phyloP scores from a whole-genome alignment of 2,797 vertebrate species.

The Sandelia bainsii region DNA sequence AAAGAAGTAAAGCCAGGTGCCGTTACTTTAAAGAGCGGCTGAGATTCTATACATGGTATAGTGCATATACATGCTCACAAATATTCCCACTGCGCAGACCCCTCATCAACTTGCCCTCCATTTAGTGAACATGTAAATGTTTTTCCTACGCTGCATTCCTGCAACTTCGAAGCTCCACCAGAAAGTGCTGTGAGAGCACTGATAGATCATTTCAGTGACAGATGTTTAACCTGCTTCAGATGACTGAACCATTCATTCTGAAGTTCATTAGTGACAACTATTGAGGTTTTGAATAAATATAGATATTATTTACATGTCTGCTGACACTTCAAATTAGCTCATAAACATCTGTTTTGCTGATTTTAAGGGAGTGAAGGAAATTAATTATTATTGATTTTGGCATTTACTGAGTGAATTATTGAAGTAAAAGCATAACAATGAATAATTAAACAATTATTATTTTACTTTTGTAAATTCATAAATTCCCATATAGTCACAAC shows the following conservation, averaged over 20 bases:
- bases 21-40: conserved; percentile 12
- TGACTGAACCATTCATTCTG: not conserved
- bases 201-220: conserved; percentile 33
- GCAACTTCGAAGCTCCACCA: conserved; percentile 57
- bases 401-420: not conserved
- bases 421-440: too few species aligned
- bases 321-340: conserved; percentile 2
- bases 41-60: conserved; percentile 60
- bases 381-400: not conserved
- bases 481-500: not conserved
- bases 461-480: too few species aligned
- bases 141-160: conserved; percentile 71
- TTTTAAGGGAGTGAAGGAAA: not conserved
- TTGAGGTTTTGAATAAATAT: not conserved
- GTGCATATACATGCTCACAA: conserved; percentile 10
- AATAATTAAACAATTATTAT: too few species aligned
- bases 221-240: conserved; percentile 11
- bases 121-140: conserved; percentile 62
- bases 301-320: not conserved
- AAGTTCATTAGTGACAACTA: conserved; percentile 14
- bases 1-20: conserved; percentile 28
- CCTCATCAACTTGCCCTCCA: conserved; percentile 49
- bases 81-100: conserved; percentile 35
- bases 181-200: conserved; percentile 27
- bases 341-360: not conserved